phyloP scores from a whole-genome alignment of 2,888 invertebrate species.

The Colletes collaris region DNA sequence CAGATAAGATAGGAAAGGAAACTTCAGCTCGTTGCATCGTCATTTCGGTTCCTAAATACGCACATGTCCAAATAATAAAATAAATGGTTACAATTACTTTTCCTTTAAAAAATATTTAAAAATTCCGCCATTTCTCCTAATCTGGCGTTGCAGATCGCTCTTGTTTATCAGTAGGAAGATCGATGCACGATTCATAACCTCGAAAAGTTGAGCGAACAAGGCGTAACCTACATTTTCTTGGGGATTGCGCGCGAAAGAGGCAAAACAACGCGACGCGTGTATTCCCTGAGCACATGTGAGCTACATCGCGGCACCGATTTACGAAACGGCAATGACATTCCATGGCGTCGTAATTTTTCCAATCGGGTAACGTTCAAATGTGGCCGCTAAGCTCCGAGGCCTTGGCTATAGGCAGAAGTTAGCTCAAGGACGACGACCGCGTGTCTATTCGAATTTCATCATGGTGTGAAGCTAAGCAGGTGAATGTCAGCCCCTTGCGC shows the following conservation, averaged over 20 bases:
- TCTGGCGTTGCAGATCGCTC: neutral
- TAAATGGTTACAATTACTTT: neutral
- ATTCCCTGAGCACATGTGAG: slow-evolving; percentile 37
- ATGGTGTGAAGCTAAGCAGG: slow-evolving; percentile 69
- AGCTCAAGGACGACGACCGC: slow-evolving; percentile 75
- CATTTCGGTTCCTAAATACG: slow-evolving; percentile 28
- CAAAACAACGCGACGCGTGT: slow-evolving; percentile 34
- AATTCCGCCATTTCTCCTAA: neutral
- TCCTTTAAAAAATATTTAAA: too few species aligned
- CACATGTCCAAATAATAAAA: neutral
- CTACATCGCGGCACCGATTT: slow-evolving; percentile 53
- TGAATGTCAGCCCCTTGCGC: slow-evolving; percentile 69
- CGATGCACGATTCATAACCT: slow-evolving; percentile 33
- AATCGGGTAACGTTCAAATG: slow-evolving; percentile 67
- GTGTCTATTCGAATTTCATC: slow-evolving; percentile 74
- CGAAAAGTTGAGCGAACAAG: slow-evolving; percentile 36
- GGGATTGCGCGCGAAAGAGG: slow-evolving; percentile 13
- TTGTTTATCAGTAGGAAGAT: slow-evolving; percentile 31
- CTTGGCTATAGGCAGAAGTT: slow-evolving; percentile 74
- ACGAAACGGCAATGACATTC: slow-evolving; percentile 76
- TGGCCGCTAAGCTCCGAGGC: slow-evolving; percentile 56
- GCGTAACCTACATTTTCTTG: slow-evolving; percentile 44
- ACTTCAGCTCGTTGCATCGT: slow-evolving; percentile 35
- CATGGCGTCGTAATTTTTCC: slow-evolving; percentile 70
- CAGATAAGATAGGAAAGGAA: slow-evolving; percentile 60